A percentile compares a stretch with the other conserved stretches of the same genome.
These are phyloP conservation scores for Malthinus flaveolus DNA, from an alignment of 2,888 invertebrate species.

Conservation along the genomic window DNA sequence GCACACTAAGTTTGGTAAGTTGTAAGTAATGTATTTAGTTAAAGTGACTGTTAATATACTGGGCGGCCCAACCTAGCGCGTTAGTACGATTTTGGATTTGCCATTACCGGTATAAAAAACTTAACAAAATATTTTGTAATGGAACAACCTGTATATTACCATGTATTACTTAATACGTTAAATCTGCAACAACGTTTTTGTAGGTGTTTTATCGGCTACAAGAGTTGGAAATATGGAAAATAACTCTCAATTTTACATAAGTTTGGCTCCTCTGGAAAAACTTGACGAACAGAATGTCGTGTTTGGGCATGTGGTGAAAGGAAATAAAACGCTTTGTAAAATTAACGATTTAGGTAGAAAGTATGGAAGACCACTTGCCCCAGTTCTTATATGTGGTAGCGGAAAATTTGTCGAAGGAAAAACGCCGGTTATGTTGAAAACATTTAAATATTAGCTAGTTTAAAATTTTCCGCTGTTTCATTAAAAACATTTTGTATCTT, in stretches of 20 bases:
- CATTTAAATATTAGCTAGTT: conserved; percentile 11
- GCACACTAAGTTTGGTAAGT: conserved; percentile 54
- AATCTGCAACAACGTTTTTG: conserved; percentile 11
- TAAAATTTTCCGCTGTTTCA: neutral
- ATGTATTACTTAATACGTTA: neutral
- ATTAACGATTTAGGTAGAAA: conserved; percentile 48
- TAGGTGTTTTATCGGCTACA: conserved; percentile 55
- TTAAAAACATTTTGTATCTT: neutral
- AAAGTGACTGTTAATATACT: no score
- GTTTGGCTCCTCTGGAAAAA: conserved; percentile 52
- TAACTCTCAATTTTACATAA: conserved; percentile 59
- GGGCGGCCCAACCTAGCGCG: no score
- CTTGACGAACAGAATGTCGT: conserved; percentile 56
- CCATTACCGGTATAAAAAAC: no score
- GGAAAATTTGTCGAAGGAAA: conserved; percentile 29
- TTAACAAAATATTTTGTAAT: no score
- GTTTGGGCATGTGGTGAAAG: conserved; percentile 56
- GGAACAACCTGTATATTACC: no score
- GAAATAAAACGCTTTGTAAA: conserved; percentile 46
- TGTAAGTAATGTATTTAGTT: no score
- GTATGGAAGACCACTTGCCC: conserved; percentile 48
- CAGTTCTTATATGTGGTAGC: conserved; percentile 48
- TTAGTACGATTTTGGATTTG: no score
- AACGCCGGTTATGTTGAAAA: conserved; percentile 8
- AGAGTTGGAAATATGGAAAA: conserved; percentile 49